phyloP scores from a whole-genome alignment of 2,113 vertebrate genomes.

The Thermophis baileyi region DNA sequence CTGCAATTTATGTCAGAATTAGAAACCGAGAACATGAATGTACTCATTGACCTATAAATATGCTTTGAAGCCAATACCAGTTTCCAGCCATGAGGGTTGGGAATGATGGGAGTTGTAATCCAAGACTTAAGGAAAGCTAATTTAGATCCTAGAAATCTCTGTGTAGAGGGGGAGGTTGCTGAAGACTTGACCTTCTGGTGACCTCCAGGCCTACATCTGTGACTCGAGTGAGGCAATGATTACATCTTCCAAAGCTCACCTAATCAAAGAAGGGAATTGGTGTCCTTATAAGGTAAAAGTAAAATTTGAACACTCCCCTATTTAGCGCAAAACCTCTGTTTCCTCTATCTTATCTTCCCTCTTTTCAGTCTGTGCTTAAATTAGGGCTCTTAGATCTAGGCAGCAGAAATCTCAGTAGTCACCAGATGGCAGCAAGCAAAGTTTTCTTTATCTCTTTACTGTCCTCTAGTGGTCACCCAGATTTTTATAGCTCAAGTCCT shows the following conservation, averaged over 20 bases:
- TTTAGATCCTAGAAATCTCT: neutral
- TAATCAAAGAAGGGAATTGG: neutral
- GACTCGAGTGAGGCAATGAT: neutral
- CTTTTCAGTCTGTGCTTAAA: neutral
- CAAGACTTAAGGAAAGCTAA: neutral
- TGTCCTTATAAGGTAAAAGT: slow-evolving; percentile 17
- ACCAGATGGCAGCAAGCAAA: neutral
- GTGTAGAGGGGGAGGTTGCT: neutral
- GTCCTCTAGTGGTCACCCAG: neutral
- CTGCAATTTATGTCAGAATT: neutral
- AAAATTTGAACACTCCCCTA: neutral
- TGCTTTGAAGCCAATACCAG: neutral
- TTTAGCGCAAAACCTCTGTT: neutral
- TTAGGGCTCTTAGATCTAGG: neutral
- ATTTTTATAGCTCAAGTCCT: neutral
- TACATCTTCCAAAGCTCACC: neutral
- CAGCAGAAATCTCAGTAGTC: neutral
- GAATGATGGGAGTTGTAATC: neutral
- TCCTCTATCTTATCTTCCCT: slow-evolving; percentile 26
- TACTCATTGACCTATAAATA: neutral
- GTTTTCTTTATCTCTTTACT: neutral
- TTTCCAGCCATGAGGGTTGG: neutral
- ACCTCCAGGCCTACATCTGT: neutral
- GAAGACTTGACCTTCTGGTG: neutral
- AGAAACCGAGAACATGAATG: neutral